Conservation (phyloP, 2,888 invertebrate species). For the Amiota communis region DNA sequence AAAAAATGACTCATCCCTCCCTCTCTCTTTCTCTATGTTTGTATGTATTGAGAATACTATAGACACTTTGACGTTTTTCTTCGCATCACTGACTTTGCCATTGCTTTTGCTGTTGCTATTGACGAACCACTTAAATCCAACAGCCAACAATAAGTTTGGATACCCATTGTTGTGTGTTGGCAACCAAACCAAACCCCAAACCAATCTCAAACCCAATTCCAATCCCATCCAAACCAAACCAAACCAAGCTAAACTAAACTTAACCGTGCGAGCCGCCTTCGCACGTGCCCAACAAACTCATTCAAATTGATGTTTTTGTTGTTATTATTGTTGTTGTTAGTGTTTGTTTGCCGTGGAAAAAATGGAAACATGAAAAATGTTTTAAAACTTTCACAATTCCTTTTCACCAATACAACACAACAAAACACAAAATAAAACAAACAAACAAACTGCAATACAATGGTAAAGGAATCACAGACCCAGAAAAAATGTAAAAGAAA, state of each 20-base stretch:
- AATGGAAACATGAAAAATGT: constrained; percentile 28
- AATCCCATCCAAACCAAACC: no score
- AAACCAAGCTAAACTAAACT: no score
- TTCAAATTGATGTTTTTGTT: not conserved
- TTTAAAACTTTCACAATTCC: constrained; percentile 31
- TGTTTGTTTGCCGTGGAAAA: constrained; percentile 25
- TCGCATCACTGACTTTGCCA: constrained; percentile 2
- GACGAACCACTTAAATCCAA: constrained; percentile 30
- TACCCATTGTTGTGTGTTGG: constrained; percentile 23
- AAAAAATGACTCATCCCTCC: not conserved
- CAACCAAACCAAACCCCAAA: not conserved
- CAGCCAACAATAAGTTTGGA: constrained; percentile 28
- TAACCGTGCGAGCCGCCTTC: not conserved
- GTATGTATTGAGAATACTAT: no score
- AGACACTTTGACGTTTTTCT: not conserved
- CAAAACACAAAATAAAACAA: constrained; percentile 2
- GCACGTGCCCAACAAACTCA: not conserved
- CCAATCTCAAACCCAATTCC: no score
- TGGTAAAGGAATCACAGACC: not conserved
- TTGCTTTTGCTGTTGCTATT: constrained; percentile 26
- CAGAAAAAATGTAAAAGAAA: constrained; percentile 12
- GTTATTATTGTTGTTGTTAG: not conserved
- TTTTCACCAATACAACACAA: not conserved
- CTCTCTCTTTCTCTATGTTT: no score
- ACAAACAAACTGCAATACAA: not conserved